A percentile compares a stretch with the other conserved stretches of the same genome.
These are phyloP conservation scores for Loxodonta africana DNA, from an alignment of 2,113 vertebrate species.

Conservation along the genomic window DNA sequence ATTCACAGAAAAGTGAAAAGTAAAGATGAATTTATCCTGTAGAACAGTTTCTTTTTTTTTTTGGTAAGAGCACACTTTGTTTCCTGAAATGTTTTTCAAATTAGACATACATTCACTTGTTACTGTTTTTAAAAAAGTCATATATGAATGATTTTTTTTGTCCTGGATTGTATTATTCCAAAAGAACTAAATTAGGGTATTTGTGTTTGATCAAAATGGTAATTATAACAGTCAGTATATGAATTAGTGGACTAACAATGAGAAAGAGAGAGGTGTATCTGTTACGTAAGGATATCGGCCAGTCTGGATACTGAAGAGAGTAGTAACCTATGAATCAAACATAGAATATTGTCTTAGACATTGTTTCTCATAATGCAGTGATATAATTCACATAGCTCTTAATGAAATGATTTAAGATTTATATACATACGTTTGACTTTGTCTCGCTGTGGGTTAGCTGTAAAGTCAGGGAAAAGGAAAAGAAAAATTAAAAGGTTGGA, in stretches of 20 bases:
- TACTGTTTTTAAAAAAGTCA: not conserved
- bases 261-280: constrained; percentile 73
- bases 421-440: constrained; percentile 86
- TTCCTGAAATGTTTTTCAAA: constrained; percentile 40
- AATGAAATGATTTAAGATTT: constrained; percentile 19
- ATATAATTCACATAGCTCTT: not conserved
- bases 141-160: not conserved
- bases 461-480: constrained; percentile 76
- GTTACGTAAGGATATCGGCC: constrained; percentile 76
- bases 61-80: not conserved
- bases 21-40: not conserved
- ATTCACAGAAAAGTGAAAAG: not conserved
- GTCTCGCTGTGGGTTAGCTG: constrained; percentile 87
- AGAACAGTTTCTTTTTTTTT: not conserved
- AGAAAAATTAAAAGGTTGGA: constrained; percentile 27
- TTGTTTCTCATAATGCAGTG: not conserved
- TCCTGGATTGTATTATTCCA: not conserved
- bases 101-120: not conserved
- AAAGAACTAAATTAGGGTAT: constrained; percentile 67
- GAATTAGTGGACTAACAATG: constrained; percentile 63
- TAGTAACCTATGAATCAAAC: constrained; percentile 83
- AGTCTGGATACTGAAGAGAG: constrained; percentile 63
- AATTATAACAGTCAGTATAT: constrained; percentile 76
- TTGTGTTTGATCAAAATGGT: constrained; percentile 64
- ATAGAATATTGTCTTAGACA: constrained; percentile 34